Base-by-base conservation (phyloP, 1,140 invertebrate genomes). In the Drosophila parabipectinata region DNA sequence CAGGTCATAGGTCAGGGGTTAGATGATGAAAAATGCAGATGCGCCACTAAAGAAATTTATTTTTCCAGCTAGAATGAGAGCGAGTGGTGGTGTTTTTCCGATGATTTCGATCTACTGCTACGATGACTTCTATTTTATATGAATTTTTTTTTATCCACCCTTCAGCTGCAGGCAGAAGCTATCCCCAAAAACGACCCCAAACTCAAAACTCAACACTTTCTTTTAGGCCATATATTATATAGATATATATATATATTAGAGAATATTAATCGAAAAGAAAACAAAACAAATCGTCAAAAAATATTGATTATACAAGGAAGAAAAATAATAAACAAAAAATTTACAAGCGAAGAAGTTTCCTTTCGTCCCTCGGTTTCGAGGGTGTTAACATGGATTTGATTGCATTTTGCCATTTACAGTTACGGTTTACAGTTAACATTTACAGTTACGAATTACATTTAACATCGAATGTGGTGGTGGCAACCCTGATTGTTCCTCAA, bases 221-320 rank as follows among this genome's bases (percentile, higher is more conserved):
- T 60, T 57, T 61, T 28, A 50, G 32, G 52, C 53, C 64, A 57
- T 69, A 69, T 68, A 44, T 56, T 68, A 48, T 67, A 45, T 69
- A 68, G 50, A 67, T 68, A 66, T 54, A 67, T 68, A 67, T 68
- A 66, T 54, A 69, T 69, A 69, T 69, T 69, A 69, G 63, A 69
- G 41, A 69, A 57, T 69, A 69, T 48, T 69, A 69, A 69, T 67
- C 62, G 62, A 69, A 69, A 50, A 69, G 56, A 41, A 69, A 69
- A 56, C 41, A 69, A 69, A 69, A 69, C 67, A 69, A 48, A 68
- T 69, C 51, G 32, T 32, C 39, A 68, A 68, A 68, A 39, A 56
- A 69, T 7, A 28, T 68, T 28, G 47, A 41, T 61, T 61, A 68
- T 45, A 44, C n/a, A 41, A 9, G 8, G 32, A 9, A 34, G 10